Base-by-base conservation (phyloP, 2,113 vertebrate genomes). In the Lichenostomus cassidix region DNA sequence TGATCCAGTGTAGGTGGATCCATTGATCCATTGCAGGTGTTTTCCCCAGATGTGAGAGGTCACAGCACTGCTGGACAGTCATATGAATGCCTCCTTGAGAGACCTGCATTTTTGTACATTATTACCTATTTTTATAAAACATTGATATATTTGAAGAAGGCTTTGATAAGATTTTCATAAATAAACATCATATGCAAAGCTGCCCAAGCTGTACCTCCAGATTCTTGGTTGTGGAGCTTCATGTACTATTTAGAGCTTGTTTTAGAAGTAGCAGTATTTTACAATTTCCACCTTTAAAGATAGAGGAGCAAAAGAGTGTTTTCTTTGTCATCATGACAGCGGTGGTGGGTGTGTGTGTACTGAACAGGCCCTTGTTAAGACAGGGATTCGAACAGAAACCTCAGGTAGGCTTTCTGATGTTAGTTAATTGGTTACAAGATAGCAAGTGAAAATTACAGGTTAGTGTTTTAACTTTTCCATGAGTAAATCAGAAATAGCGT, bases 11-110 rank as follows among this genome's bases (percentile, higher is more conserved):
- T 13, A 41, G 6, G 15, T 58, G 37, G 41, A 67, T 67, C 42
- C 35, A 21, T 11, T 31, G 44, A 35, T 21, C n/a, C 9, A 5
- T 7, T 71, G 33, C 14, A n/a, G 47, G 31, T 52, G 16, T 0
- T 0, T 27, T 62, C 28, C 21, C 19, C 31, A 16, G 21, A 24
- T 28, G 11, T 29, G 67, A 46, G 49, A 80, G 39, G 12, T 29
- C 1, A 0, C 37, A 82, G 37, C 24, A n/a, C 28, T 70, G 20
- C n/a, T 79, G 47, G 33, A 78, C 22, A 42, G 19, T 46, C 6
- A 31, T 29, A 19, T 13, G 7, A 42, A 11, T 50, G 6, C 11
- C 3, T 89, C 17, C 39, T 74, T 1, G 2, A 73, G n/a, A 15
- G 19, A 69, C 41, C 15, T 73, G 28, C 42, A 37, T 16, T 67